Base-by-base conservation (phyloP, 1,140 invertebrate genomes). In the Ooceraea biroi region DNA sequence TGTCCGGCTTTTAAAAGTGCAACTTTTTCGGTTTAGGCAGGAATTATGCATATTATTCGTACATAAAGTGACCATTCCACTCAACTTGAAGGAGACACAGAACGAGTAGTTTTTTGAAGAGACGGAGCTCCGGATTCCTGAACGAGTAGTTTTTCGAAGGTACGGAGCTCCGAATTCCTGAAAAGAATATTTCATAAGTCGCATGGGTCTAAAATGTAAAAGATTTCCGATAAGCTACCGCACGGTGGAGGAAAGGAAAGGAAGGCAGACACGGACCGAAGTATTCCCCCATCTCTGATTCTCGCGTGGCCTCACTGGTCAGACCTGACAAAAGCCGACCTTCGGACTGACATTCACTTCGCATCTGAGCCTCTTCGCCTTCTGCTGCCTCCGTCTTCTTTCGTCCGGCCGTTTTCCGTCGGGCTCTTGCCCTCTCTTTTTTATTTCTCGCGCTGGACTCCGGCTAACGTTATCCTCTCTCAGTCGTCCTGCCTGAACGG, bases 321-420 rank as follows among this genome's bases (percentile, higher is more conserved):
- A 84, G 74, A 61, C 89, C 92, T 93, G 93, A 94, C 94, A 94
- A 94, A 94, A 94, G 94, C 92, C 91, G 93, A 93, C 94, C 94
- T 94, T 94, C 93, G 91, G 85, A 91, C 93, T 93, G 93, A 94
- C 94, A 94, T 94, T 94, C 94, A 94, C 93, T 94, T 91, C 88
- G 72, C 82, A 85, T 85, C 65, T 86, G 76, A 85, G 68, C 55
- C 61, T 80, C 76, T 77, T 68, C 60, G 58, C 19, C 36, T 82
- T 65, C 60, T 84, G 17, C 58, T 12, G 65, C 74, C 82, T 69
- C 66, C 36, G 36, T 36, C 36, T 36, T 36, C 36, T 36, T 36
- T 36, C 36, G 36, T 84, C 69, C 63, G 57, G 8, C 7, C 71
- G 50, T 68, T 65, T 77, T 63, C 58, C 22, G 74, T 3, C 52